Evolutionary conservation across 2,888 invertebrate genomes (phyloP).

Genomic region (Hirtodrosophila cameraria): DNA sequence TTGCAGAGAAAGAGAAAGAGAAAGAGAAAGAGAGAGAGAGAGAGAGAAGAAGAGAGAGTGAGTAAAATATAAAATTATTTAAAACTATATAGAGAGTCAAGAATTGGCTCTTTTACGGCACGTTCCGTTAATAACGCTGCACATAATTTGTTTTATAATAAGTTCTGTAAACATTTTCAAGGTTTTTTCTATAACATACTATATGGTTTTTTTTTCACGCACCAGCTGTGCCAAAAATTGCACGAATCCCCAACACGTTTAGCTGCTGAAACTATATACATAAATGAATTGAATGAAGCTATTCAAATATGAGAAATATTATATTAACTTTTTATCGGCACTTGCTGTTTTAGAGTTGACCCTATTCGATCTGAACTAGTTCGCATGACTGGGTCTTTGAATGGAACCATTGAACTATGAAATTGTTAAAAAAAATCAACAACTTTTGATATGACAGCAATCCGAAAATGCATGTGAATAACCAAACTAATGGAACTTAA

Average conservation of each 20-base stretch:
- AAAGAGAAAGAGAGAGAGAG: neutral
- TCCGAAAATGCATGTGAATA: too few species aligned
- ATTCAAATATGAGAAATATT: neutral
- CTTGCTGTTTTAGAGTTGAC: too few species aligned
- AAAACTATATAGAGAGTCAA: constrained; percentile 16
- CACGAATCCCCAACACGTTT: constrained; percentile 1
- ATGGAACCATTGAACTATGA: too few species aligned
- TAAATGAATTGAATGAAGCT: constrained; percentile 1
- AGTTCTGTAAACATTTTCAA: constrained; percentile 62
- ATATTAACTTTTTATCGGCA: too few species aligned
- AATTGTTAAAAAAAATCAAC: too few species aligned
- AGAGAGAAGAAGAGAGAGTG: neutral
- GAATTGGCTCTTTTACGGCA: constrained; percentile 24
- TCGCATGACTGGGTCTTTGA: too few species aligned
- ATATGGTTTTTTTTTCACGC: constrained; percentile 22
- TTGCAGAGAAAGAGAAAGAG: constrained; percentile 1
- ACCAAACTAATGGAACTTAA: too few species aligned
- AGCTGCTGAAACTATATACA: too few species aligned
- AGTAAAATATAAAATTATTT: neutral
- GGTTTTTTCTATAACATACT: constrained; percentile 47
- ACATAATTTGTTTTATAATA: constrained; percentile 46
- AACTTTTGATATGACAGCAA: too few species aligned
- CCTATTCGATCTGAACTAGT: too few species aligned
- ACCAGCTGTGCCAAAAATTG: constrained; percentile 16
- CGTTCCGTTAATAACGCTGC: constrained; percentile 3